phyloP scores from a whole-genome alignment of 1,140 invertebrate species.

The Pseudomyrmex gracilis region DNA sequence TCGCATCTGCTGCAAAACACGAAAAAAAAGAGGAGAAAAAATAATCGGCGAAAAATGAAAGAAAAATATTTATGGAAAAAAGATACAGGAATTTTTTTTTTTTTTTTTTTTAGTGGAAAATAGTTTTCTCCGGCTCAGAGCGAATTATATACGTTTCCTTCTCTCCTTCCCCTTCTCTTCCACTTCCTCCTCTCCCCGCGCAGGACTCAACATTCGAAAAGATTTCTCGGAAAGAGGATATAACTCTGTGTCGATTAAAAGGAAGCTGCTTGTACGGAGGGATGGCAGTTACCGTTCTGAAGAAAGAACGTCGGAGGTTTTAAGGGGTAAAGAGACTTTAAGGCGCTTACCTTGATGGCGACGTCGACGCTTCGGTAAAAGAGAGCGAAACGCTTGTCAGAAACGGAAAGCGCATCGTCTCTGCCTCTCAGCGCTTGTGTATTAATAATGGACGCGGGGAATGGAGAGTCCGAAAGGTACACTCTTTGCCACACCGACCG shows the following conservation, averaged over 20 bases:
- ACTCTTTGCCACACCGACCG: slow-evolving; percentile 3
- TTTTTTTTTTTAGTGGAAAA: neutral
- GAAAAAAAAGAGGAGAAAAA: neutral
- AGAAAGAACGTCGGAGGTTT: slow-evolving; percentile 43
- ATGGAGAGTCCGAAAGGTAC: slow-evolving; percentile 10
- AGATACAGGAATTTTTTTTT: slow-evolving; percentile 2
- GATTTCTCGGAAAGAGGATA: slow-evolving; percentile 61
- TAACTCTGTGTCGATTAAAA: slow-evolving; percentile 62
- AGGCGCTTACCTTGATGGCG: slow-evolving; percentile 70
- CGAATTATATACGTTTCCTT: slow-evolving; percentile 15
- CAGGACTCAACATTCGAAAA: slow-evolving; percentile 29
- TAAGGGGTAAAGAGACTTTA: slow-evolving; percentile 46
- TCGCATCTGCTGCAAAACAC: neutral
- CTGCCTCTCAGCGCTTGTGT: slow-evolving; percentile 43
- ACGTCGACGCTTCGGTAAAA: slow-evolving; percentile 58
- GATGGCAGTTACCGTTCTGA: slow-evolving; percentile 46
- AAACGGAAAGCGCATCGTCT: slow-evolving; percentile 37
- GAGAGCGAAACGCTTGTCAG: slow-evolving; percentile 29
- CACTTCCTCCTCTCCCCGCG: neutral
- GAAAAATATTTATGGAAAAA: slow-evolving; percentile 39
- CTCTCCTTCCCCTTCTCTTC: no score
- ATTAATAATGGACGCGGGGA: slow-evolving; percentile 65
- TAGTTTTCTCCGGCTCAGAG: slow-evolving; percentile 14
- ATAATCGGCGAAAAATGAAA: neutral
- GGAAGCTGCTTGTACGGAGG: slow-evolving; percentile 24